phyloP scores from a whole-genome alignment of 2,113 vertebrate genomes.

The Condylura cristata region DNA sequence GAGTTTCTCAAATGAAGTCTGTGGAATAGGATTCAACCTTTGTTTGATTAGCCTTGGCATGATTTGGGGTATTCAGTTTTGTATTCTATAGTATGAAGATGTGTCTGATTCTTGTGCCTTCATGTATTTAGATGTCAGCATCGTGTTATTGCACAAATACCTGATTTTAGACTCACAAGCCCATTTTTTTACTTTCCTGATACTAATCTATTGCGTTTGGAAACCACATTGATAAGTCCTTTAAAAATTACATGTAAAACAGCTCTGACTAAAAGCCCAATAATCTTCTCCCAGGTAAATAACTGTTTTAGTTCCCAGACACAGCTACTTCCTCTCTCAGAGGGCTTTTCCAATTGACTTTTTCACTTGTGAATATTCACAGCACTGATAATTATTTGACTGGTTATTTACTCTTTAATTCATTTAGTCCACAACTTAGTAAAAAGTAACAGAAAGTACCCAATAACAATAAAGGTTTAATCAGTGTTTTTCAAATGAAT shows the following conservation, averaged over 20 bases:
- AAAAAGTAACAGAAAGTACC: background rate
- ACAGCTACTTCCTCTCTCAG: background rate
- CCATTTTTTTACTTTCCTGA: background rate
- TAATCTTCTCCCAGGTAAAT: background rate
- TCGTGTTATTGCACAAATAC: background rate
- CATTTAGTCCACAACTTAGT: background rate
- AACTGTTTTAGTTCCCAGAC: background rate
- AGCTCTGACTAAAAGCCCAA: background rate
- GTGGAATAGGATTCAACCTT: background rate
- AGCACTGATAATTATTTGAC: background rate
- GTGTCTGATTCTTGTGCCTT: background rate
- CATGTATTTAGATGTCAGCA: background rate
- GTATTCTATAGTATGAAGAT: background rate
- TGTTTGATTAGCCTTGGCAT: background rate
- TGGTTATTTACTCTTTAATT: background rate
- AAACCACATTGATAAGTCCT: background rate
- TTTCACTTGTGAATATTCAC: background rate
- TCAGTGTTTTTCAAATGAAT: background rate
- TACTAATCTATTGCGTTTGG: background rate
- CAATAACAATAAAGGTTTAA: background rate
- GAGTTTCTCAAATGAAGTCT: background rate
- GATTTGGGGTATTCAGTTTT: background rate
- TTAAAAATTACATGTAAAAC: background rate
- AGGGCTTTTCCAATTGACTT: background rate
- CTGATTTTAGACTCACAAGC: background rate